These are phyloP conservation scores for Tachycineta bicolor DNA, from an alignment of 2,113 vertebrate species.

Conservation along the genomic window DNA sequence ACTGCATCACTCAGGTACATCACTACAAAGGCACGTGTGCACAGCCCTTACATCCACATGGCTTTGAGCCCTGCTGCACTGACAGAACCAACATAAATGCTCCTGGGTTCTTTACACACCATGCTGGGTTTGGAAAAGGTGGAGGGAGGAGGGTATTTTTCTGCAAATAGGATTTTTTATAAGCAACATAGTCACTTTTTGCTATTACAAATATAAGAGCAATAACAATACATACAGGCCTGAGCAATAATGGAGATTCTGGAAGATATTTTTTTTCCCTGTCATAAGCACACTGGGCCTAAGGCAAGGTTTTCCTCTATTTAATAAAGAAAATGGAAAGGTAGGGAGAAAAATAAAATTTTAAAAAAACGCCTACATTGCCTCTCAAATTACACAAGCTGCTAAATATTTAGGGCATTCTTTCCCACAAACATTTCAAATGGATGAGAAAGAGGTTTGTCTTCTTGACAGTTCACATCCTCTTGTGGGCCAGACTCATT, in stretches of 20 bases:
- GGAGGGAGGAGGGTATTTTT: not conserved
- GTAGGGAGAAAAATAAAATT: conserved; percentile 23
- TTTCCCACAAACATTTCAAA: conserved; percentile 49
- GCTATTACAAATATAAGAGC: conserved; percentile 13
- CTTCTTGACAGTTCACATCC: conserved; percentile 44
- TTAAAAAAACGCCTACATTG: not conserved
- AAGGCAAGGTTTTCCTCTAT: conserved; percentile 33
- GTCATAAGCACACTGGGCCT: conserved; percentile 17
- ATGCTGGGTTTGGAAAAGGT: not conserved
- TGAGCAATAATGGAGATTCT: conserved; percentile 13
- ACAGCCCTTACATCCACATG: not conserved
- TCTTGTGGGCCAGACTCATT: conserved; percentile 6
- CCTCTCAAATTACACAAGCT: conserved; percentile 53
- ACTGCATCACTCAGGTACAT: not conserved
- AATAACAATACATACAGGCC: conserved; percentile 17
- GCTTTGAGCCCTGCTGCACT: not conserved
- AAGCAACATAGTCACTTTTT: not conserved
- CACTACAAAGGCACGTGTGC: rapidly evolving
- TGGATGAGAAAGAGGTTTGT: conserved; percentile 25
- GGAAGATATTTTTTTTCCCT: conserved; percentile 27
- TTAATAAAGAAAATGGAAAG: conserved; percentile 59
- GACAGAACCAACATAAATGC: not conserved
- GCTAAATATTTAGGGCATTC: conserved; percentile 64
- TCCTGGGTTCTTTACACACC: not conserved
- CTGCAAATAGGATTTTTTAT: not conserved